Base-by-base conservation (phyloP, 2,888 invertebrate genomes). In the Agonopterix subpropinquella region DNA sequence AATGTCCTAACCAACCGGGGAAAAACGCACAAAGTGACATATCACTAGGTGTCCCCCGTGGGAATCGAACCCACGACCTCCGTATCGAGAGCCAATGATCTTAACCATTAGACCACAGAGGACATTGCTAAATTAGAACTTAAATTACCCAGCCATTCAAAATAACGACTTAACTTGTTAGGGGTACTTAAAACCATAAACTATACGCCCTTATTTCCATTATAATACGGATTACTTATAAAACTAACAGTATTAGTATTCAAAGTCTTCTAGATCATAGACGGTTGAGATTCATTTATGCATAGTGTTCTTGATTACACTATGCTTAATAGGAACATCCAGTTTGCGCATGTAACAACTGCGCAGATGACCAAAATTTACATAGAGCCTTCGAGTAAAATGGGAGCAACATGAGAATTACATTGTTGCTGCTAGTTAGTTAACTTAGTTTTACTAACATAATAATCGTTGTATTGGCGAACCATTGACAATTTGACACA, bases 241-340 rank as follows among this genome's bases (percentile, higher is more conserved):
- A 62, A 64, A 48, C 47, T 36, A 64, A 55, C 57, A 57, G 58
- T 61, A 63, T 66, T 58, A 77, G 75, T 78, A 73, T 72, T 70
- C 73, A 74, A 64, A 59, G 67, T 67, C 67, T 62, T 66, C 53
- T 77, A 77, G 77, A 66, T 75, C 70, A 75, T 67, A 62, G 61
- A 56, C 9, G 39, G 69, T 74, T 71, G 59, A 67, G 62, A 81
- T 79, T 77, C 74, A 81, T 81, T 77, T 82, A 82, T 81, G 77
- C 80, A 74, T 69, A 73, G 66, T 53, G 35, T 13, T 69, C 63
- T 72, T 75, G 70, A 77, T 77, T 73, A 72, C 66, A 60, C 28
- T 47, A n/a, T 53, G 8, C 46, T 56, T 55, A 61, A 54, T 56
- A 53, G 50, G 55, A 54, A 37, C 57, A 60, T 61, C 55, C 53